These are phyloP conservation scores for Exephanes ischioxanthus DNA, from an alignment of 2,888 invertebrate species.

Conservation along the genomic window DNA sequence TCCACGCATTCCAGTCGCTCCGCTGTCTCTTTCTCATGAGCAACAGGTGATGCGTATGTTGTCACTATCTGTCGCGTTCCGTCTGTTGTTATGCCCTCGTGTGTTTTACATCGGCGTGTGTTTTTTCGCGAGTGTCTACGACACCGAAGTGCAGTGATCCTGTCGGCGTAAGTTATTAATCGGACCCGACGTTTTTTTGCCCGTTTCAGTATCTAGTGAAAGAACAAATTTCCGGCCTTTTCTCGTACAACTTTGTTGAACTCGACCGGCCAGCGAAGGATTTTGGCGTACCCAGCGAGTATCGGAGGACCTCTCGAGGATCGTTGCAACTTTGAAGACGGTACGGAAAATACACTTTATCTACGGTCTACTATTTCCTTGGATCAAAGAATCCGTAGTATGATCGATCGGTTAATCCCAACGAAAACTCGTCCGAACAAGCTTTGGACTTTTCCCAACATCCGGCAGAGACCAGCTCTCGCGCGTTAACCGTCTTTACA, in stretches of 20 bases:
- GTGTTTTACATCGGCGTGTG: constrained; percentile 18
- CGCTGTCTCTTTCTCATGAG: constrained; percentile 66
- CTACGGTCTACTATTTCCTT: neutral
- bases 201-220: constrained; percentile 10
- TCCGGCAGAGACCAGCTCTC: constrained; percentile 40
- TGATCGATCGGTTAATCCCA: neutral
- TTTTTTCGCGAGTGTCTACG: constrained; percentile 8
- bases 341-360: neutral
- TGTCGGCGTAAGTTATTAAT: neutral
- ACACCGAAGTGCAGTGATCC: constrained; percentile 18
- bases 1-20: constrained; percentile 61
- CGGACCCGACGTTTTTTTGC: neutral
- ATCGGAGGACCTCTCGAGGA: neutral
- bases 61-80: constrained; percentile 31
- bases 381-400: neutral
- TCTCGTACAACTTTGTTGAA: constrained; percentile 16
- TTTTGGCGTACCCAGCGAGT: neutral
- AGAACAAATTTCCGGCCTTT: constrained; percentile 1
- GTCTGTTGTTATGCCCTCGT: constrained; percentile 14
- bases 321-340: neutral
- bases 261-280: constrained; percentile 10
- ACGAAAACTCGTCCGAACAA: neutral
- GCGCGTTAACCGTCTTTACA: constrained; percentile 40
- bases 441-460: constrained; percentile 33
- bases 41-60: constrained; percentile 67